These are phyloP conservation scores for Rhinophrynus dorsalis DNA, from an alignment of 2,797 vertebrate species.

Conservation along the genomic window DNA sequence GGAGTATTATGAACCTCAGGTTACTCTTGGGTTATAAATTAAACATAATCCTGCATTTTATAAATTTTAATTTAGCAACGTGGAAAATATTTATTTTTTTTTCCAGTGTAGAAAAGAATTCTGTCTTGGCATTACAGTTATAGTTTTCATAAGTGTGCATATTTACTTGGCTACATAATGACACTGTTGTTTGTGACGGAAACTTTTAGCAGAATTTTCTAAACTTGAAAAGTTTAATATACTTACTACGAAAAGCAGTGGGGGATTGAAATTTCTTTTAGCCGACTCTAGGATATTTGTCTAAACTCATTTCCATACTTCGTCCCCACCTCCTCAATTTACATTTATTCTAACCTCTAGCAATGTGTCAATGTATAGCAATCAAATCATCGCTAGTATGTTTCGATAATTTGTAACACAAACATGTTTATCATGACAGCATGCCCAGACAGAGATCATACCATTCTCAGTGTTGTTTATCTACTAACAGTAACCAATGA, in stretches of 20 bases:
- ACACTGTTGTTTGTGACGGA: constrained; percentile 4
- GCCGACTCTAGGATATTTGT: not conserved
- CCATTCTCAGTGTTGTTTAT: no score
- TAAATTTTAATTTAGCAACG: no score
- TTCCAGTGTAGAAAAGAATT: not conserved
- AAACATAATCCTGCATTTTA: not conserved
- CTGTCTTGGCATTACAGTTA: not conserved
- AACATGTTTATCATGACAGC: not conserved
- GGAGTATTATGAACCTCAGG: not conserved
- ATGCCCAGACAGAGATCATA: not conserved
- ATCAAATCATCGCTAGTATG: not conserved
- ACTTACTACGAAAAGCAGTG: not conserved
- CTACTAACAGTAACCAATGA: no score
- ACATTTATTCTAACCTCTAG: not conserved
- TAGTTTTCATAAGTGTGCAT: not conserved
- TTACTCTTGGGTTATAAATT: not conserved
- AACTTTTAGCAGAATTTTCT: constrained; percentile 12
- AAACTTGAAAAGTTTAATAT: not conserved
- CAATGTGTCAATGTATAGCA: constrained; percentile 1
- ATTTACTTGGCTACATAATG: constrained; percentile 7
- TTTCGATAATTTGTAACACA: not conserved
- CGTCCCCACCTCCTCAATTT: no score
- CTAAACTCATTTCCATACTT: no score
- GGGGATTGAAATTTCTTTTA: no score
- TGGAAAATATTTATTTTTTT: no score